Percentiles rank a stretch among this genome's conserved stretches.
phyloP scores from a whole-genome alignment of 2,888 invertebrate species.

The Drosophila nr. perissopoda region DNA sequence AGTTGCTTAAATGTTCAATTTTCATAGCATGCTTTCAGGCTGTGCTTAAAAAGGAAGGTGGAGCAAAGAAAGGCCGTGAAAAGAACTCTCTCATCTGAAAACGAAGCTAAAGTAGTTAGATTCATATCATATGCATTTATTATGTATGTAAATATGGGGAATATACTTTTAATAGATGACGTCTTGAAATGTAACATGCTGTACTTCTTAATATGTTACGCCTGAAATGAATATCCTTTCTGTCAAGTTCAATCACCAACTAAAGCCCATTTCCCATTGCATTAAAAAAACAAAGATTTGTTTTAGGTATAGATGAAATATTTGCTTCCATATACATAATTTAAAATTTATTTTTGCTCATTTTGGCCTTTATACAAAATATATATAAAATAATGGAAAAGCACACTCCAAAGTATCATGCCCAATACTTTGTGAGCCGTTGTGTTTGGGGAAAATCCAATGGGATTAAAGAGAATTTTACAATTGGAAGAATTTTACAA shows the following conservation, averaged over 20 bases:
- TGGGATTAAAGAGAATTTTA: slow-evolving; percentile 19
- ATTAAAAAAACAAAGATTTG: neutral
- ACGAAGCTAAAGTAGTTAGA: neutral
- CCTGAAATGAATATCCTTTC: neutral
- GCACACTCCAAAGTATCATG: slow-evolving; percentile 25
- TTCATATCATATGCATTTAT: too few relatives aligned
- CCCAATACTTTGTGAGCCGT: slow-evolving; percentile 26
- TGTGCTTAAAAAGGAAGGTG: neutral
- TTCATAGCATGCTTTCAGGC: slow-evolving; percentile 39
- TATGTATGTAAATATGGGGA: too few relatives aligned
- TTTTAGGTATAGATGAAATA: slow-evolving; percentile 2
- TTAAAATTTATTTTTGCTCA: slow-evolving; percentile 61
- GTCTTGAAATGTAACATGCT: neutral
- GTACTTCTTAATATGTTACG: neutral
- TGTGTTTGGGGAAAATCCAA: slow-evolving; percentile 11
- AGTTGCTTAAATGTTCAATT: neutral
- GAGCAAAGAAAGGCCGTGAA: neutral
- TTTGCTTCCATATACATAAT: slow-evolving; percentile 47
- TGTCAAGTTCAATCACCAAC: neutral
- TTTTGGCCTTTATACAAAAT: slow-evolving; percentile 67
- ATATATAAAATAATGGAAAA: slow-evolving; percentile 28
- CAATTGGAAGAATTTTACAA: slow-evolving; percentile 46
- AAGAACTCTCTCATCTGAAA: neutral
- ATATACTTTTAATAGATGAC: neutral
- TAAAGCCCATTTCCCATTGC: neutral